Conservation (phyloP, 2,888 invertebrate species). For the Diadromus collaris region DNA sequence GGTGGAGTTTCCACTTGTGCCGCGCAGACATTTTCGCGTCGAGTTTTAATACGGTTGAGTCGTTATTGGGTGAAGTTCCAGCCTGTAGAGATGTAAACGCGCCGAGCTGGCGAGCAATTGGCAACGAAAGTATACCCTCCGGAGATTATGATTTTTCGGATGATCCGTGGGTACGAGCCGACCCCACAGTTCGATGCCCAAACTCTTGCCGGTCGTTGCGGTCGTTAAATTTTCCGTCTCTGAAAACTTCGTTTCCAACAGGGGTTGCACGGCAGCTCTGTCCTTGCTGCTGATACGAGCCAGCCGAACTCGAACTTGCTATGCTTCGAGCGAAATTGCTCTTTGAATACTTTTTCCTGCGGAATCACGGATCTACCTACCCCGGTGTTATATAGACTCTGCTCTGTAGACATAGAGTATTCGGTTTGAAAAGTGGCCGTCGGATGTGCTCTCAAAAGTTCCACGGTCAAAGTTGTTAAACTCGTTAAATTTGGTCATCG, state of each 20-base stretch:
- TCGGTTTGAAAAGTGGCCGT: constrained; percentile 10
- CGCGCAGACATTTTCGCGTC: too few species aligned
- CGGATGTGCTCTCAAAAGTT: constrained; percentile 23
- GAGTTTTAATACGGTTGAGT: too few species aligned
- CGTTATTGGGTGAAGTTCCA: neutral
- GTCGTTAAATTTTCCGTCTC: constrained; percentile 45
- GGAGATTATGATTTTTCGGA: neutral
- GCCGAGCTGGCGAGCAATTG: neutral
- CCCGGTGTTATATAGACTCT: neutral
- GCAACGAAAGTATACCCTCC: neutral
- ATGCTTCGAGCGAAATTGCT: constrained; percentile 32
- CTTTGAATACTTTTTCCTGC: constrained; percentile 47
- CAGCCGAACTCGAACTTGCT: constrained; percentile 21
- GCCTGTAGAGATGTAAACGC: neutral
- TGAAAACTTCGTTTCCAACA: constrained; percentile 31
- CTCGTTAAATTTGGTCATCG: constrained; percentile 42
- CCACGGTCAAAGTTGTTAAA: constrained; percentile 36
- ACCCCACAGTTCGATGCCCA: neutral
- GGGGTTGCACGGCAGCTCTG: neutral
- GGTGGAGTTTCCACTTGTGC: too few species aligned
- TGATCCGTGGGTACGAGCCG: neutral
- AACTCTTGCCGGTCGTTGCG: constrained; percentile 16
- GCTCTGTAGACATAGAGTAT: neutral
- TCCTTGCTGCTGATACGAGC: constrained; percentile 14
- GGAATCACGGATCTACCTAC: constrained; percentile 16